Conservation (phyloP, 1,140 invertebrate species). For the Laodelphax striatellus region DNA sequence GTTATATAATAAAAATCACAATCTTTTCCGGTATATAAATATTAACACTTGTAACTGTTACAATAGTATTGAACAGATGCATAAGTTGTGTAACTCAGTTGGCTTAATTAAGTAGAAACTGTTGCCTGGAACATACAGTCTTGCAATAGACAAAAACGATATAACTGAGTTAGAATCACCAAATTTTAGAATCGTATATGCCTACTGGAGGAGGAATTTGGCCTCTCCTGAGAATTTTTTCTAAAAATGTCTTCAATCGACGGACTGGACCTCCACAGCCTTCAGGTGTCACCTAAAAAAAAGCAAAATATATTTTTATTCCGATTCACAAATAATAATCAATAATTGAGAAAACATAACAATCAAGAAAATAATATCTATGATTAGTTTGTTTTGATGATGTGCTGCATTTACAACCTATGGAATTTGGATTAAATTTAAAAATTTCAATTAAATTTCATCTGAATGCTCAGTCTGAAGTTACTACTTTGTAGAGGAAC, state of each 20-base stretch:
- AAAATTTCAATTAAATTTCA: no score
- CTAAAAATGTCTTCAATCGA: slow-evolving; percentile 61
- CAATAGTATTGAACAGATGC: no score
- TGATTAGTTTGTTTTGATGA: neutral
- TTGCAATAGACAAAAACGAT: no score
- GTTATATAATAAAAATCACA: no score
- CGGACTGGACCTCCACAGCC: slow-evolving; percentile 60
- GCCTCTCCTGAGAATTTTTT: slow-evolving; percentile 45
- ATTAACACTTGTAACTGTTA: no score
- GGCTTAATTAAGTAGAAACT: no score
- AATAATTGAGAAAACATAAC: neutral
- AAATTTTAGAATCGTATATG: slow-evolving; percentile 49
- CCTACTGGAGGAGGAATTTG: slow-evolving; percentile 52
- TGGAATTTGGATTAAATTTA: no score
- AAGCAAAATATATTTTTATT: slow-evolving; percentile 2
- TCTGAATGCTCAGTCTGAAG: no score
- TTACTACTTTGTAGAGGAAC: no score
- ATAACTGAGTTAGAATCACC: slow-evolving; percentile 34
- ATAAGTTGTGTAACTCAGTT: no score
- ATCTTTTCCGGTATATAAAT: no score
- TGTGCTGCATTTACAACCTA: neutral
- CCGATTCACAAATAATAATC: neutral
- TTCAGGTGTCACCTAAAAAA: slow-evolving; percentile 21
- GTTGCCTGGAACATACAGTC: no score
- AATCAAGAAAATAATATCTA: neutral